Evolutionary conservation across 2,797 vertebrate species (phyloP), one percentile per base, ranked within the genome.

Genomic region (Melanotaenia trifasciata): DNA sequence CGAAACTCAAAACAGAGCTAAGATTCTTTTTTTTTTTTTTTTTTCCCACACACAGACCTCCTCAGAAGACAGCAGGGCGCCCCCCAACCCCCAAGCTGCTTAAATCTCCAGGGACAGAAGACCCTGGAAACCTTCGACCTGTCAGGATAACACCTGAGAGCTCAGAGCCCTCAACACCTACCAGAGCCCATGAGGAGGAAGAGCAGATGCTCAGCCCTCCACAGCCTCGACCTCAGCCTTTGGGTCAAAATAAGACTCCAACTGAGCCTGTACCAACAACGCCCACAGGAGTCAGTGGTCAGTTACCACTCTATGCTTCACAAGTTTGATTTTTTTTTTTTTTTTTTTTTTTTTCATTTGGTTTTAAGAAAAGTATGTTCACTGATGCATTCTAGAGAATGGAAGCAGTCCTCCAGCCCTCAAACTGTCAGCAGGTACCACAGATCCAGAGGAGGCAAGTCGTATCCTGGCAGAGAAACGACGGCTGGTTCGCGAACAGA

Each of bases 381-480:
- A 22, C 0, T 62, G 10, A 22, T 70, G 11, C 36, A 4, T 65
- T 76, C 0, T 54, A 94, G 93, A 94, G 69, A 69, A 26, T 32
- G 28, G 82, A 20, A 74, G 75, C 76, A 91, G 86, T 65, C 87
- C 93, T 67, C 82, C 91, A 20, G 58, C 81, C 30, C 67, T 78
- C 4, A 97, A 94, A 86, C 78, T 93, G 35, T 95, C 95, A n/a
- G 95, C 96, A 8, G 97, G 98, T 51, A 99, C 96, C 38, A 98
- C 95, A 0, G 94, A 99, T 76, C 96, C 96, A 0, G 98, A 97
- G 72, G 97, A 98, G 91, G 98, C 98, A 0, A 96, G 96, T 0
- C 95, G 97, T 50, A 94, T 98, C 76, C 92, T 99, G 62, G 66
- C 96, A 0, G 98, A 99, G 76, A 99, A 98, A 54, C 94, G 98